These are phyloP conservation scores for Varanus komodoensis DNA, from an alignment of 2,113 vertebrate genomes.

Conservation along the genomic window DNA sequence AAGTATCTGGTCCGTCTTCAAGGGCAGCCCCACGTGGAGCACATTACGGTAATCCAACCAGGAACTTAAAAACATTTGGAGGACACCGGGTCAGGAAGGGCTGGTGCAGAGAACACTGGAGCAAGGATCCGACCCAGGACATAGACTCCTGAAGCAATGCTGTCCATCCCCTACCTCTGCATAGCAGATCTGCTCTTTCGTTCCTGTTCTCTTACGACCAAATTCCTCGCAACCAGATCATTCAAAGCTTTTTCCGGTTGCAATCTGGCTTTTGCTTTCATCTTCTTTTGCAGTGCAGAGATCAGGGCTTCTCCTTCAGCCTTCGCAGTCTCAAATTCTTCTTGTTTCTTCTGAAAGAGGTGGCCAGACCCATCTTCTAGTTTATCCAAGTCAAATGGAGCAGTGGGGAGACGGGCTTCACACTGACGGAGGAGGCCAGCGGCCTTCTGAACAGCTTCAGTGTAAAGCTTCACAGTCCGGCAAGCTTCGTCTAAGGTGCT, in stretches of 20 bases:
- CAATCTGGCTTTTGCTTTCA: slow-evolving; percentile 69
- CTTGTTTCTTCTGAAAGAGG: slow-evolving; percentile 56
- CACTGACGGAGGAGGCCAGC: slow-evolving; percentile 66
- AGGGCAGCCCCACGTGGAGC: too few species aligned
- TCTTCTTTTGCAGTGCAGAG: slow-evolving; percentile 68
- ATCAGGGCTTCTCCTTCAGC: slow-evolving; percentile 74
- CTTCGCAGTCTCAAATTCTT: slow-evolving; percentile 78
- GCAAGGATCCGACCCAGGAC: not conserved
- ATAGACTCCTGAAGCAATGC: not conserved
- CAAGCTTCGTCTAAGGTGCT: slow-evolving; percentile 73
- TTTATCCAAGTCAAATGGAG: slow-evolving; percentile 53
- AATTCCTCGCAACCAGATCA: slow-evolving; percentile 76
- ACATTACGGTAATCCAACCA: too few species aligned
- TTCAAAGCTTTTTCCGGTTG: slow-evolving; percentile 75
- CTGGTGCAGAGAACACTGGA: not conserved
- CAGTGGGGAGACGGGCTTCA: slow-evolving; percentile 69
- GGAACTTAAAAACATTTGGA: too few species aligned
- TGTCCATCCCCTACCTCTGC: slow-evolving; percentile 64
- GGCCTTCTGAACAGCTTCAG: slow-evolving; percentile 63
- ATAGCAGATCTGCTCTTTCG: slow-evolving; percentile 54
- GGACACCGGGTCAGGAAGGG: too few species aligned
- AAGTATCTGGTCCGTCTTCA: too few species aligned
- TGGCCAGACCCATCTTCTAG: slow-evolving; percentile 58
- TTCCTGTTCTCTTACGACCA: slow-evolving; percentile 76
- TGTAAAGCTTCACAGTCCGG: slow-evolving; percentile 74